Conservation (phyloP, 2,888 invertebrate genomes). For the Xylophagus ater region DNA sequence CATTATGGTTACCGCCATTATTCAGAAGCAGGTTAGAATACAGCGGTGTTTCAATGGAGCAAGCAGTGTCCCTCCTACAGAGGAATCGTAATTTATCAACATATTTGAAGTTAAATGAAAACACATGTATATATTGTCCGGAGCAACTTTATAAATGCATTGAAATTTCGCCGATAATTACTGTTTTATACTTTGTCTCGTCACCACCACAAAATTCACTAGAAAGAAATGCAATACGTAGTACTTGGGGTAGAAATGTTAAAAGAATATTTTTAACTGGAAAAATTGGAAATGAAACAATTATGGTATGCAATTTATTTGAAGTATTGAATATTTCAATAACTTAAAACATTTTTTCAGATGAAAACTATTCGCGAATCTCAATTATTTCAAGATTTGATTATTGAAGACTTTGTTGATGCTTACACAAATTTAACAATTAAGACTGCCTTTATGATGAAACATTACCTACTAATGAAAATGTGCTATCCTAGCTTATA, state of each 20-base stretch:
- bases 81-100: slow-evolving; percentile 6
- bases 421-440: slow-evolving; percentile 56
- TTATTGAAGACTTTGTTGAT: slow-evolving; percentile 51
- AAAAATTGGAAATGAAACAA: slow-evolving; percentile 28
- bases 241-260: slow-evolving; percentile 46
- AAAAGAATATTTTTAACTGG: slow-evolving; percentile 49
- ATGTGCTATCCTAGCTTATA: slow-evolving; percentile 44
- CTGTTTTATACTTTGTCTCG: slow-evolving; percentile 42
- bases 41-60: too few relatives aligned
- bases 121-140: not conserved
- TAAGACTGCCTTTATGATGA: slow-evolving; percentile 53
- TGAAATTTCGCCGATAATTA: not conserved
- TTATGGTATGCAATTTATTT: slow-evolving; percentile 1
- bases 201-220: slow-evolving; percentile 43
- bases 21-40: too few relatives aligned
- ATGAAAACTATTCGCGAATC: slow-evolving; percentile 43
- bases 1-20: too few relatives aligned
- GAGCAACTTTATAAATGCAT: not conserved
- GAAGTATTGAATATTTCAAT: not conserved
- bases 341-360: too few relatives aligned
- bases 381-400: slow-evolving; percentile 45
- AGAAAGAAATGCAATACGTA: slow-evolving; percentile 45
- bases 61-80: too few relatives aligned
- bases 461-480: slow-evolving; percentile 46
- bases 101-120: not conserved